Base-by-base conservation (phyloP, 2,888 invertebrate species). In the Ecliptopera silaceata region DNA sequence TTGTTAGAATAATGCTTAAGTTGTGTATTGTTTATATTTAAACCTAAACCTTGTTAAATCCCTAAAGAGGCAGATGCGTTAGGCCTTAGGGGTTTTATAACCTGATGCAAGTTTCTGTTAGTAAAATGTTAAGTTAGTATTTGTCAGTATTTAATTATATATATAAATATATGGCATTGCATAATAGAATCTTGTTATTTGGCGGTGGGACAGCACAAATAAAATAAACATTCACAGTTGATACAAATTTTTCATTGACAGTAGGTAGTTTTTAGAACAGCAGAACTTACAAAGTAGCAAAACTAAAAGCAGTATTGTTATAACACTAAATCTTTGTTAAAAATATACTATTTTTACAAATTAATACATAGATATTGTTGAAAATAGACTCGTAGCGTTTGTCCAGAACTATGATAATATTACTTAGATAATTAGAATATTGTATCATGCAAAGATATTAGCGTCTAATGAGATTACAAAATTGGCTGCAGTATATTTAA, bases 271-370 rank as follows among this genome's bases (percentile, higher is more conserved):
- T 41, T 36, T 54, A 53, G n/a, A n/a, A n/a, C n/a, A 50, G 39
- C 47, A 54, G 60, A 61, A 51, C 41, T 48, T 57, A 56, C 48
- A 62, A 65, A 58, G 61, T 64, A 55, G 65, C 48, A 54, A 44
- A 63, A 60, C 56, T 59, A 51, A 65, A 64, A 63, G 36, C 17
- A 39, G 64, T 64, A 59, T 61, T 57, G 60, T 69, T 69, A 58
- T 56, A 66, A 61, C 64, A 58, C 69, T 70, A 72, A 69, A 69
- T 34, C 45, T 72, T 74, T 75, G 78, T 74, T 75, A 67, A 63
- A 66, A 67, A 72, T 59, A 59, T 59, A 72, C 68, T 74, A 71
- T 73, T 77, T 76, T 74, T 74, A 76, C 71, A 72, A 51, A 63
- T 70, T 66, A 68, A 60, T 56, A 64, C 68, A 70, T 72, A 70